Conservation (phyloP, 2,113 vertebrate genomes). For the Prinia subflava region DNA sequence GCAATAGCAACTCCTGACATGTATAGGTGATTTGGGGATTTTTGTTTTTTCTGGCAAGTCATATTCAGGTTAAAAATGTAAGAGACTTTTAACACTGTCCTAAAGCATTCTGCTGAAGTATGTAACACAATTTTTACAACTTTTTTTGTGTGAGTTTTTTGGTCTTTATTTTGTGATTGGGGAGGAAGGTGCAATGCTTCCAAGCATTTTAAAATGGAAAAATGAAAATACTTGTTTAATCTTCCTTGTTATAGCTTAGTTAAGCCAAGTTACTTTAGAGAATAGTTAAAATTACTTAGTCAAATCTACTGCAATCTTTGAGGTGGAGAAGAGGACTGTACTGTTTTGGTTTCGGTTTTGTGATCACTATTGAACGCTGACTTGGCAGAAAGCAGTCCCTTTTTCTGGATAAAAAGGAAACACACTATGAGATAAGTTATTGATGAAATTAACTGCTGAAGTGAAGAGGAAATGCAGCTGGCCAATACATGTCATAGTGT, state of each 20-base stretch:
- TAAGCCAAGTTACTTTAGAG: neutral
- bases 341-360: conserved; percentile 49
- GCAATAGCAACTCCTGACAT: neutral
- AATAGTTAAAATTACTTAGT: neutral
- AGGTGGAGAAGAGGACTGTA: neutral
- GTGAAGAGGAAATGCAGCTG: conserved; percentile 73
- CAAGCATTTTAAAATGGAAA: neutral
- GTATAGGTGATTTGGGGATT: neutral
- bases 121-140: neutral
- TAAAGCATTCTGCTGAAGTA: neutral
- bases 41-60: neutral
- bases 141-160: neutral
- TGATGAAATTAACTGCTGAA: conserved; percentile 76
- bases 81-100: neutral
- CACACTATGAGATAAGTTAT: conserved; percentile 69
- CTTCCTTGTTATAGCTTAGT: neutral
- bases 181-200: neutral
- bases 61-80: neutral
- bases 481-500: conserved; percentile 70
- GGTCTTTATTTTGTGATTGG: neutral
- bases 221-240: neutral
- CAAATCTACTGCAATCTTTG: neutral
- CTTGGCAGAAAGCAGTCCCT: conserved; percentile 43
- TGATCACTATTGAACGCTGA: conserved; percentile 68
- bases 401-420: conserved; percentile 66